These are phyloP conservation scores for Tylochromis polylepis DNA, from an alignment of 2,113 vertebrate species.

Conservation along the genomic window DNA sequence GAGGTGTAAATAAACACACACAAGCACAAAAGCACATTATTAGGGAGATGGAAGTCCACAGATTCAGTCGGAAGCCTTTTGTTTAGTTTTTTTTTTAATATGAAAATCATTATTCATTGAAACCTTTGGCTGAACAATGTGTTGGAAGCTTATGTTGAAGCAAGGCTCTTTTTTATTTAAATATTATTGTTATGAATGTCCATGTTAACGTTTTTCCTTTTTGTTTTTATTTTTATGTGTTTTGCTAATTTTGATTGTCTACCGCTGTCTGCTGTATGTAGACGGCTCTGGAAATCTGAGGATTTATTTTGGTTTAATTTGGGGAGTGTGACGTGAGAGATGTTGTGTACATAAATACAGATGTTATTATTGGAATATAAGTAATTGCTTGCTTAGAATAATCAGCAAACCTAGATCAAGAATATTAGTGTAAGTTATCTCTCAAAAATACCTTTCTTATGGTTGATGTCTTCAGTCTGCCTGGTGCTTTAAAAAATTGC, in stretches of 20 bases:
- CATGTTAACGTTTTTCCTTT: slow-evolving; percentile 34
- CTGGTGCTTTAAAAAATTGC: background rate
- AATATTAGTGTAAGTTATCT: background rate
- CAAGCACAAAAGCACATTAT: slow-evolving; percentile 12
- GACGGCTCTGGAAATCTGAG: slow-evolving; percentile 20
- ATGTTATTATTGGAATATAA: slow-evolving; percentile 59
- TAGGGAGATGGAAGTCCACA: background rate
- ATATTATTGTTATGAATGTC: slow-evolving; percentile 38
- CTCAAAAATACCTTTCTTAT: background rate
- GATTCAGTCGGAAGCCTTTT: background rate
- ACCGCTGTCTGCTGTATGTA: slow-evolving; percentile 29
- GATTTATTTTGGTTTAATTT: slow-evolving; percentile 14
- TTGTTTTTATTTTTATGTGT: slow-evolving; percentile 15
- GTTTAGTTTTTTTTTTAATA: background rate
- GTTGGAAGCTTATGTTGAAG: background rate
- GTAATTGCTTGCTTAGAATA: slow-evolving; percentile 53
- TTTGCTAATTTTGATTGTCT: slow-evolving; percentile 45
- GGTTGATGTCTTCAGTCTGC: background rate
- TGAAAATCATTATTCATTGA: background rate
- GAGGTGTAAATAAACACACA: background rate
- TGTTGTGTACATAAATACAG: slow-evolving; percentile 61
- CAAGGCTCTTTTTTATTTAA: slow-evolving; percentile 44
- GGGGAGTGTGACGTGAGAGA: slow-evolving; percentile 8
- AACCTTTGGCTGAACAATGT: background rate
- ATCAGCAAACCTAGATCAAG: background rate